phyloP scores from a whole-genome alignment of 2,113 vertebrate species.

The Ascaphus truei region DNA sequence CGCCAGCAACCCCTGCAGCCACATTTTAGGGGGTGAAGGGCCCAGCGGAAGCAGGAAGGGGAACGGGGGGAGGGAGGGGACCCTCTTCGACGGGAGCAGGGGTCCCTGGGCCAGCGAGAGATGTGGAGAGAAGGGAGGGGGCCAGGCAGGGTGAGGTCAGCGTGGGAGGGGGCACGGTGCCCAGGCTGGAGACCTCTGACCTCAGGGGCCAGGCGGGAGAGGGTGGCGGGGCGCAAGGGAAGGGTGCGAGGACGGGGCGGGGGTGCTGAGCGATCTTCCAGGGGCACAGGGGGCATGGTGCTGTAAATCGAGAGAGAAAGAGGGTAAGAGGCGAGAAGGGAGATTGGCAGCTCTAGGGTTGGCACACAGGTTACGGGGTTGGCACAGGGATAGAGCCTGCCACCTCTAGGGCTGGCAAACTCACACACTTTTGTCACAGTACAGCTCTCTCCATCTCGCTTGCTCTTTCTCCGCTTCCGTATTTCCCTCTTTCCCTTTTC shows the following conservation, averaged over 20 bases:
- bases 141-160: slow-evolving; percentile 67
- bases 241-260: slow-evolving; percentile 56
- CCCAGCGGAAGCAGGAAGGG: slow-evolving; percentile 70
- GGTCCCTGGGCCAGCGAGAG: slow-evolving; percentile 52
- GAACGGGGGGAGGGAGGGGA: slow-evolving; percentile 42
- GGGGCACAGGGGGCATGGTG: slow-evolving; percentile 14
- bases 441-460: no score
- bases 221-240: background rate
- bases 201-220: slow-evolving; percentile 8
- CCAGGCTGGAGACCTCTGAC: slow-evolving; percentile 5
- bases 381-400: no score
- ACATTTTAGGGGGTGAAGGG: slow-evolving; percentile 65
- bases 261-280: slow-evolving; percentile 80
- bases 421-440: no score
- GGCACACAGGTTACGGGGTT: no score
- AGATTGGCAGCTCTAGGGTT: no score
- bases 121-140: slow-evolving; percentile 48
- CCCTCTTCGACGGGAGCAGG: slow-evolving; percentile 65
- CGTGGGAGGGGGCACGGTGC: slow-evolving; percentile 60
- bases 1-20: slow-evolving; percentile 65
- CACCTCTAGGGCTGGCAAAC: no score
- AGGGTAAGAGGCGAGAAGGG: no score
- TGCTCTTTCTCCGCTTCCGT: no score
- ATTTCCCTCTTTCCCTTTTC: background rate
- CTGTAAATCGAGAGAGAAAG: background rate